Evolutionary conservation across 2,797 vertebrate species (phyloP).

Genomic region (Megaceryle alcyon): DNA sequence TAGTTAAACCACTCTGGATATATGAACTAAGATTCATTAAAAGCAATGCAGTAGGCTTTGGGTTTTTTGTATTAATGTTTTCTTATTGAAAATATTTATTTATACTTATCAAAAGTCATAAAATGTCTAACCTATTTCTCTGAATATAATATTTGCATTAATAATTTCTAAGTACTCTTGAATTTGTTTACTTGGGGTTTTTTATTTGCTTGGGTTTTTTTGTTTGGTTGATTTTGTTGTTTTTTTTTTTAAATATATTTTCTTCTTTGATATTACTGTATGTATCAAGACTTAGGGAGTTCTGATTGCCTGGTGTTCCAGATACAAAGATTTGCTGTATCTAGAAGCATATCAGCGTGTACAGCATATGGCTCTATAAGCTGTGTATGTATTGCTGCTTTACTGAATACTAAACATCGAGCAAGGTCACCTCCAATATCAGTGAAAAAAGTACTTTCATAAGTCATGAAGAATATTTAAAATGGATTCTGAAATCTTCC

Average conservation of each 20-base stretch:
- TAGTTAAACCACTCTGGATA: not conserved
- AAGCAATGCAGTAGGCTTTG: not conserved
- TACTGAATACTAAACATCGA: not conserved
- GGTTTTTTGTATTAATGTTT: not conserved
- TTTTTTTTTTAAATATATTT: not conserved
- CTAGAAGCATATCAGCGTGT: not conserved
- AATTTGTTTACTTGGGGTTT: not conserved
- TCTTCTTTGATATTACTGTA: not conserved
- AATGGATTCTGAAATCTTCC: not conserved
- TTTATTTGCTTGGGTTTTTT: not conserved
- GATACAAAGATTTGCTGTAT: not conserved
- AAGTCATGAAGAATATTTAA: not conserved
- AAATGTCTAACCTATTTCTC: not conserved
- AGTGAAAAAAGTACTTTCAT: not conserved
- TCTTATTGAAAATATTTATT: not conserved
- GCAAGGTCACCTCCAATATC: not conserved
- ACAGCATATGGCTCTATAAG: not conserved
- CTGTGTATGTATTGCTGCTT: not conserved
- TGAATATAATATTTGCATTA: not conserved
- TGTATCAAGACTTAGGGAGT: not conserved
- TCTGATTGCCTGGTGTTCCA: not conserved
- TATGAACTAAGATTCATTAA: not conserved
- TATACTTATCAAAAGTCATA: not conserved
- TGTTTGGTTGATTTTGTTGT: too few relatives aligned
- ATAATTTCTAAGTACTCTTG: not conserved